Evolutionary conservation across 2,888 invertebrate genomes (phyloP).

Genomic region (Drosophila differens): DNA sequence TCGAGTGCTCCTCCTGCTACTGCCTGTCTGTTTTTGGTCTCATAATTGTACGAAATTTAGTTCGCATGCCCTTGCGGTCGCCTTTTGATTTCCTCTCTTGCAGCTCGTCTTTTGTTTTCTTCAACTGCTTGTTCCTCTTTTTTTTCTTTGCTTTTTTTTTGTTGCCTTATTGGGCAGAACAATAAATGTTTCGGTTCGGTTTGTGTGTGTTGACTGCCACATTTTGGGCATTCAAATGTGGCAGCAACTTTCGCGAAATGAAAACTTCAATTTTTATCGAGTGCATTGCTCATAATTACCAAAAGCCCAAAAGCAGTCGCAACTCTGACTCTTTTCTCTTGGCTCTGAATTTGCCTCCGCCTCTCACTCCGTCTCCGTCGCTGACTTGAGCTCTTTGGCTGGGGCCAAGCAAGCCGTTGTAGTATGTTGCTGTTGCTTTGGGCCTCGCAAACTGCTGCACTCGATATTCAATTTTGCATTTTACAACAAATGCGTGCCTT

Average conservation of each 20-base stretch:
- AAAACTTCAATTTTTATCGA: conserved; percentile 81
- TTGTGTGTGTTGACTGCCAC: conserved; percentile 35
- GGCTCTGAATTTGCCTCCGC: conserved; percentile 1
- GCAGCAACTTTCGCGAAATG: conserved; percentile 77
- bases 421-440: conserved; percentile 34
- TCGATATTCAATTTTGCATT: conserved; percentile 85
- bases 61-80: conserved; percentile 82
- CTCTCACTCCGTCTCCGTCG: neutral
- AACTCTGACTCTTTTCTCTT: conserved; percentile 5
- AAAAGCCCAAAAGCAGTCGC: conserved; percentile 57
- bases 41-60: conserved; percentile 83
- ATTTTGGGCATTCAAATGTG: conserved; percentile 66
- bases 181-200: conserved; percentile 73
- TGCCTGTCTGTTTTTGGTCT: conserved; percentile 58
- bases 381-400: conserved; percentile 16
- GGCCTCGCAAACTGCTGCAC: conserved; percentile 61
- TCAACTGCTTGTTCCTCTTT: conserved; percentile 10
- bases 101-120: conserved; percentile 17
- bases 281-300: conserved; percentile 80
- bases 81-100: conserved; percentile 56
- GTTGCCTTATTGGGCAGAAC: conserved; percentile 80
- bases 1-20: conserved; percentile 10
- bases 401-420: conserved; percentile 3
- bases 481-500: conserved; percentile 86
- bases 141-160: conserved; percentile 28